phyloP scores from a whole-genome alignment of 2,888 invertebrate genomes.

The Scaptomyza flava region DNA sequence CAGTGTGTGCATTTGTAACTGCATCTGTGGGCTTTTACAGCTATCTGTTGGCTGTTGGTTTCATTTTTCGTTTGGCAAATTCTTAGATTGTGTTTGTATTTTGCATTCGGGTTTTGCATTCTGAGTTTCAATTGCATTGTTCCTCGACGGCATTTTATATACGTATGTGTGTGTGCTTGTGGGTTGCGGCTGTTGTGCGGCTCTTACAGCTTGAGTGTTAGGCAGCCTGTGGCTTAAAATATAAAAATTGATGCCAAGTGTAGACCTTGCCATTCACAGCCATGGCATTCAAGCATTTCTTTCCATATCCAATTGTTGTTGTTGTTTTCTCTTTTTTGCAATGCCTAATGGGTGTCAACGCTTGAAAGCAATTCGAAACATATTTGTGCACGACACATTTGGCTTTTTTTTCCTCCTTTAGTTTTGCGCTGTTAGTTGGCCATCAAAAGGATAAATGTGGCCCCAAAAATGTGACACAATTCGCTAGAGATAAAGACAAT shows the following conservation, averaged over 20 bases:
- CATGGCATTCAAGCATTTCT: slow-evolving; percentile 15
- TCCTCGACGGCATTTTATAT: slow-evolving; percentile 45
- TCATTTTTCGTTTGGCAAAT: slow-evolving; percentile 62
- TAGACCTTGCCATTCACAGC: slow-evolving; percentile 51
- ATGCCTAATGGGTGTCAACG: slow-evolving; percentile 74
- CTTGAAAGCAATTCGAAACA: slow-evolving; percentile 74
- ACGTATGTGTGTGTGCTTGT: not conserved
- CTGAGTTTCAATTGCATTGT: slow-evolving; percentile 75
- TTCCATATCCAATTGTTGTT: slow-evolving; percentile 40
- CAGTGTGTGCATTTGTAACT: not conserved
- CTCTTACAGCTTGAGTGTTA: slow-evolving; percentile 57
- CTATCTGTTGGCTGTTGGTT: slow-evolving; percentile 37
- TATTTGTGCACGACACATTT: slow-evolving; percentile 48
- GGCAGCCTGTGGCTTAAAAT: slow-evolving; percentile 73
- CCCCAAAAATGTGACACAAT: slow-evolving; percentile 10
- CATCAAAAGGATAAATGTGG: slow-evolving; percentile 21
- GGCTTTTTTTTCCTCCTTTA: slow-evolving; percentile 6
- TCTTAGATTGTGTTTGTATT: slow-evolving; percentile 55
- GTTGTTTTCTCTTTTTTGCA: slow-evolving; percentile 15
- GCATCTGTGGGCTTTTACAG: slow-evolving; percentile 27
- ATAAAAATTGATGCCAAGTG: slow-evolving; percentile 78
- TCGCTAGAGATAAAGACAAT: slow-evolving; percentile 32
- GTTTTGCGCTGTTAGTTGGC: slow-evolving; percentile 3
- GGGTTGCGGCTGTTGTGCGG: slow-evolving; percentile 17
- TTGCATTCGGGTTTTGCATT: slow-evolving; percentile 54